Base-by-base conservation (phyloP, 2,888 invertebrate species). In the Zootermopsis nevadensis region DNA sequence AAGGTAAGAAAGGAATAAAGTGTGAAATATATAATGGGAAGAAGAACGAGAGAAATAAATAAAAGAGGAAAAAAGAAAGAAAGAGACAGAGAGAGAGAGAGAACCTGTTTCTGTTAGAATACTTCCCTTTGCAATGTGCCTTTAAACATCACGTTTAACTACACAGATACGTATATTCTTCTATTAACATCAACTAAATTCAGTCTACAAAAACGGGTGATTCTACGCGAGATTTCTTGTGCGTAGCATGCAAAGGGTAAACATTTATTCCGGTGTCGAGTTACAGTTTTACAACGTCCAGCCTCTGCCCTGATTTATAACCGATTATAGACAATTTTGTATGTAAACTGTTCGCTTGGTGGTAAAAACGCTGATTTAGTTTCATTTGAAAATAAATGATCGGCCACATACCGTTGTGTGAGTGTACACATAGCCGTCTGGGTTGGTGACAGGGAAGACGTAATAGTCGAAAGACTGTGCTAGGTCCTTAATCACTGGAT, bases 381-480 rank as follows among this genome's bases (percentile, higher is more conserved):
- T n/a, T 1, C 27, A n/a, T 60, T 27, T 27, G 60, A 12, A 60
- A 60, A 60, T n/a, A 60, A 27, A 27, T 55, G 60, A n/a, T 27
- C 3, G 0, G 27, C 1, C n/a, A 3, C 53, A 90, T 89, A 95
- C 94, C 85, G 88, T 89, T 1, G 90, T 90, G 86, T 94, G 93
- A 0, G 94, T 92, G 87, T 93, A 94, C 1, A 87, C 91, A 87
- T 94, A 95, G 24, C 95, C 95, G 89, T 95, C 95, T 48, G 95
- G 94, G 88, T 95, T 95, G 3, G 91, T 89, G 0, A 94, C 92
- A 0, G 95, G 95, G 83, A 96, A 91, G 84, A 96, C 91, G 87
- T 95, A 94, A 95, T 95, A 96, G 86, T 95, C 93, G 85, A 94
- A 93, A 81, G 90, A 90, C 85, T 94, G 92, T 1, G 94, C 93